These are phyloP conservation scores for Microchirus variegatus DNA, from an alignment of 2,797 vertebrate species.

Conservation along the genomic window DNA sequence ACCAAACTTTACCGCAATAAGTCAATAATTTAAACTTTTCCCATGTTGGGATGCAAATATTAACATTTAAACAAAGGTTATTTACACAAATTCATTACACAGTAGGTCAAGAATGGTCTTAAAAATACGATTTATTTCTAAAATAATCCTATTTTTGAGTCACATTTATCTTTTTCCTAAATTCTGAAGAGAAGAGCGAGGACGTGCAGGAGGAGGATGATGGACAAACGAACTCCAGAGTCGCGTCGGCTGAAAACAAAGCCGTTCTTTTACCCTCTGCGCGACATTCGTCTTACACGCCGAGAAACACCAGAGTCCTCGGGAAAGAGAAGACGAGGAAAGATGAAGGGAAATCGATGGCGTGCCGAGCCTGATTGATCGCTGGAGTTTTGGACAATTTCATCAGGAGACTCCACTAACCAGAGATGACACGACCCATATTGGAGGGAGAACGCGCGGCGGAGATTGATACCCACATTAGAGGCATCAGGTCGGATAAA, in stretches of 20 bases:
- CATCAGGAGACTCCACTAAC: slow-evolving; percentile 78
- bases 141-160: no score
- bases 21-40: no score
- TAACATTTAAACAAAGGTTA: no score
- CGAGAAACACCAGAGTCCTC: slow-evolving; percentile 62
- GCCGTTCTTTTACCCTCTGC: slow-evolving; percentile 58
- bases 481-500: slow-evolving; percentile 77
- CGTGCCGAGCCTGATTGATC: slow-evolving; percentile 74
- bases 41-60: no score
- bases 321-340: slow-evolving; percentile 69
- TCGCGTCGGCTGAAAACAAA: slow-evolving; percentile 34
- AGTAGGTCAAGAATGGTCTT: no score
- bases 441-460: slow-evolving; percentile 66
- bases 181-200: neutral
- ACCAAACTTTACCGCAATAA: no score
- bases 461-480: slow-evolving; percentile 81
- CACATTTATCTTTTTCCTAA: no score
- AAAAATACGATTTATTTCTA: no score
- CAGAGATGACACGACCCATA: slow-evolving; percentile 77
- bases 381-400: slow-evolving; percentile 80
- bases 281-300: slow-evolving; percentile 67
- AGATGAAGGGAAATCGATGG: slow-evolving; percentile 78
- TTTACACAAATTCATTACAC: no score
- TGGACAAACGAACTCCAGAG: neutral
- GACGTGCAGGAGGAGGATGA: slow-evolving; percentile 3